phyloP scores from a whole-genome alignment of 2,888 invertebrate species.

The Drosophila vallismaia region DNA sequence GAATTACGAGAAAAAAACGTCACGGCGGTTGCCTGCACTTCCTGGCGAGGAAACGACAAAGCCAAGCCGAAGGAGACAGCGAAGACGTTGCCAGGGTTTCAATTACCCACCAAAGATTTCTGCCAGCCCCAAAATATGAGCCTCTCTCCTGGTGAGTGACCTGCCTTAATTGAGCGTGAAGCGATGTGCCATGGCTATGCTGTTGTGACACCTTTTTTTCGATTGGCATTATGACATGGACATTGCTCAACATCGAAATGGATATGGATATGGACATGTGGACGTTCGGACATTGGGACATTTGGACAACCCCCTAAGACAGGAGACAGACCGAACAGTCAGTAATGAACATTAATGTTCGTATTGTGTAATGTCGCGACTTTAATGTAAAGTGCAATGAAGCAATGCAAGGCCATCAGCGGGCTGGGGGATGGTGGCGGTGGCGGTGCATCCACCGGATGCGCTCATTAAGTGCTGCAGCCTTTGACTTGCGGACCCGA shows the following conservation, averaged over 20 bases:
- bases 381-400: slow-evolving; percentile 78
- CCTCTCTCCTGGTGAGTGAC: slow-evolving; percentile 13
- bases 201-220: slow-evolving; percentile 61
- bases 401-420: slow-evolving; percentile 66
- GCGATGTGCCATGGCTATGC: slow-evolving; percentile 39
- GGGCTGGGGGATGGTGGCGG: slow-evolving; percentile 9
- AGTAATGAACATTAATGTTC: slow-evolving; percentile 71
- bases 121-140: slow-evolving; percentile 20
- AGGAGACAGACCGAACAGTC: slow-evolving; percentile 2
- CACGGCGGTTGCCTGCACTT: slow-evolving; percentile 76
- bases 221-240: slow-evolving; percentile 30
- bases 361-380: slow-evolving; percentile 72
- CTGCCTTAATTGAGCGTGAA: slow-evolving; percentile 72
- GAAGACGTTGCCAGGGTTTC: slow-evolving; percentile 56
- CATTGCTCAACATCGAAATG: slow-evolving; percentile 25
- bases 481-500: slow-evolving; percentile 59
- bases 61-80: slow-evolving; percentile 12
- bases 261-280: slow-evolving; percentile 36
- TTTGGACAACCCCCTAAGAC: slow-evolving; percentile 46
- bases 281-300: neutral
- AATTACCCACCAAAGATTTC: slow-evolving; percentile 58
- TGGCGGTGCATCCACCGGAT: slow-evolving; percentile 61
- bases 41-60: slow-evolving; percentile 51
- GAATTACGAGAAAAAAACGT: slow-evolving; percentile 60
- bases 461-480: slow-evolving; percentile 74